Evolutionary conservation across 2,797 vertebrate species (phyloP).

Genomic region (Labeo calbasu): DNA sequence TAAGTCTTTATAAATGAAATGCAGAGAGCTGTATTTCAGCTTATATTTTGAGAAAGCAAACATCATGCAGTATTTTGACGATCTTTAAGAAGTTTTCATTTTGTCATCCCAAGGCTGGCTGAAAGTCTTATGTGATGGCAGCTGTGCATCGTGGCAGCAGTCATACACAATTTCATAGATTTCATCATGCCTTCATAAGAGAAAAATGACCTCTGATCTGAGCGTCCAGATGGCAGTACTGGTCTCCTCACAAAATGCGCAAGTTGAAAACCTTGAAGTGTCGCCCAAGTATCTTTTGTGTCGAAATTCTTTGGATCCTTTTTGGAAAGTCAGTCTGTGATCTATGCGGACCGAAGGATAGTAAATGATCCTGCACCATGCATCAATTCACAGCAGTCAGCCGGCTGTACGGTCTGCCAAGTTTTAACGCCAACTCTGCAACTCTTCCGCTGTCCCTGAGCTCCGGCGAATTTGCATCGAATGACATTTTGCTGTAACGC

Average conservation of each 20-base stretch:
- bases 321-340: slow-evolving; percentile 32
- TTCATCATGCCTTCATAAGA: slow-evolving; percentile 4
- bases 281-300: slow-evolving; percentile 11
- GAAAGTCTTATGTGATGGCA: background rate
- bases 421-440: slow-evolving; percentile 65
- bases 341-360: slow-evolving; percentile 43
- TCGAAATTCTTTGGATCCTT: slow-evolving; percentile 5
- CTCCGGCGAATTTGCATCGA: slow-evolving; percentile 72
- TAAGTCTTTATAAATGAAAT: background rate
- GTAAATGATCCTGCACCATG: slow-evolving; percentile 56
- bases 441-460: slow-evolving; percentile 68
- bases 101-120: background rate
- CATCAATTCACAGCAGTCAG: slow-evolving; percentile 70
- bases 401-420: slow-evolving; percentile 57
- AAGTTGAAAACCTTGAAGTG: slow-evolving; percentile 7
- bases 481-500: slow-evolving; percentile 75
- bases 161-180: background rate
- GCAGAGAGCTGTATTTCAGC: background rate
- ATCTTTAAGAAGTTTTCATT: background rate
- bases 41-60: no score
- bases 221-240: background rate
- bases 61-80: background rate
- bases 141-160: background rate
- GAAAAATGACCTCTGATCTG: background rate
- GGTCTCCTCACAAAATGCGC: background rate